Evolutionary conservation across 1,140 invertebrate genomes (phyloP), one percentile per base, ranked within the genome.

Genomic region (Papilio polyxenes): DNA sequence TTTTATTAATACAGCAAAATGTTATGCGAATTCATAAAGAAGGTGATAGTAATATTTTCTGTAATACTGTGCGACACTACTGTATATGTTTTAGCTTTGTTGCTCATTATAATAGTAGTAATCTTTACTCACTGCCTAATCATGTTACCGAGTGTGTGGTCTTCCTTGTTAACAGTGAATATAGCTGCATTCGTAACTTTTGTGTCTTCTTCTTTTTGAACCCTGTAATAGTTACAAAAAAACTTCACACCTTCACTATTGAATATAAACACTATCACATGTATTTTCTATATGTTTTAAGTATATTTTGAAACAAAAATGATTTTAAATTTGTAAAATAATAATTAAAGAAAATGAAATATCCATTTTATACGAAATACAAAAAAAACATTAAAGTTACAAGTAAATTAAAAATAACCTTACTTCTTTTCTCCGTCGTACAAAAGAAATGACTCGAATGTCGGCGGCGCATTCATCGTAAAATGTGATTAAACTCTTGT

Each of bases 91-190:
- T 31, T 31, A 31, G 23, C 23, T 31, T 31, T 31, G 2, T 31
- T 31, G 23, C 0, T 31, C 0, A 31, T 31, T 31, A 31, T 31
- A 31, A 31, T 31, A 31, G 23, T 31, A 44, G 40, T 44, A 44
- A 44, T 44, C 15, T 69, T n/a, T 83, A 96, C 97, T 96, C 96
- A 99, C 99, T 98, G 98, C 95, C 98, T 97, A 82, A 99, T 98
- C 97, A 99, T 98, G 94, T 99, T 99, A 91, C 99, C 99, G 37
- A 99, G 93, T 0, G 99, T 99, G 91, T 99, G 99, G 94, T 99
- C 99, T 95, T 99, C 99, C 95, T 99, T 99, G 87, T 99, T 99
- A n/a, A 99, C 97, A 0, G 99, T 99, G 92, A 99, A 99, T 87
- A 99, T 98, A 11, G 98, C 98, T 15, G 99, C 99, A 96, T 99